phyloP scores from a whole-genome alignment of 64 coral and sea anemone species.

The Trachythela sp. region DNA sequence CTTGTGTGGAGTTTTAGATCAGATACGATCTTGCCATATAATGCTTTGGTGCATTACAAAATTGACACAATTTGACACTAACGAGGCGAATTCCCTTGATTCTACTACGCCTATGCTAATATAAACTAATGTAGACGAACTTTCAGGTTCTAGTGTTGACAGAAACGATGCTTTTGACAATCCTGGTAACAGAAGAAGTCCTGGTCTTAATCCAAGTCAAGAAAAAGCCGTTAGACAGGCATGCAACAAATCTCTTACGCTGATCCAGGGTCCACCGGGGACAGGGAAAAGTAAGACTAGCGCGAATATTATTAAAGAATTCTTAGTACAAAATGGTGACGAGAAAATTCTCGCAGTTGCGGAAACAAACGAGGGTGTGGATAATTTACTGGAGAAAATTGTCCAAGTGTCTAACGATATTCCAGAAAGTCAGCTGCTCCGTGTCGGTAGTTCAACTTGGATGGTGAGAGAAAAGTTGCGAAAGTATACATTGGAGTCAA shows the following conservation, averaged over 20 bases:
- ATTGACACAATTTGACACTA: too few relatives aligned
- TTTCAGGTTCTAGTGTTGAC: too few relatives aligned
- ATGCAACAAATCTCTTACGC: constrained; percentile 21
- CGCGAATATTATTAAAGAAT: constrained; percentile 54
- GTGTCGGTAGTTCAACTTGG: constrained; percentile 70
- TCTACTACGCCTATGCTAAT: too few relatives aligned
- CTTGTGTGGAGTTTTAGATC: too few relatives aligned
- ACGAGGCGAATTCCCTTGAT: too few relatives aligned
- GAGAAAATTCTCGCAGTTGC: constrained; percentile 50
- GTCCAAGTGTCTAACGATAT: constrained; percentile 40
- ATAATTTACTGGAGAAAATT: constrained; percentile 71
- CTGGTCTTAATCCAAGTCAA: constrained; percentile 52
- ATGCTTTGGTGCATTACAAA: too few relatives aligned
- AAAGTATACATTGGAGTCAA: constrained; percentile 49
- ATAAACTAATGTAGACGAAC: too few relatives aligned
- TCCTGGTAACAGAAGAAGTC: background rate
- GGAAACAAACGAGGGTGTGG: constrained; percentile 83
- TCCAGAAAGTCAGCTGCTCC: constrained; percentile 38
- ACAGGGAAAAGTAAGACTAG: constrained; percentile 72
- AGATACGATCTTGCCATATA: too few relatives aligned
- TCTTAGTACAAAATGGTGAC: background rate
- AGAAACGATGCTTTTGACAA: too few relatives aligned
- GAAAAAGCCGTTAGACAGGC: constrained; percentile 53
- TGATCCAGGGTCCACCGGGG: constrained; percentile 81
- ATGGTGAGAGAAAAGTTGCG: constrained; percentile 46